Base-by-base conservation (phyloP, 2,888 invertebrate genomes). In the Scaptomyza flava region DNA sequence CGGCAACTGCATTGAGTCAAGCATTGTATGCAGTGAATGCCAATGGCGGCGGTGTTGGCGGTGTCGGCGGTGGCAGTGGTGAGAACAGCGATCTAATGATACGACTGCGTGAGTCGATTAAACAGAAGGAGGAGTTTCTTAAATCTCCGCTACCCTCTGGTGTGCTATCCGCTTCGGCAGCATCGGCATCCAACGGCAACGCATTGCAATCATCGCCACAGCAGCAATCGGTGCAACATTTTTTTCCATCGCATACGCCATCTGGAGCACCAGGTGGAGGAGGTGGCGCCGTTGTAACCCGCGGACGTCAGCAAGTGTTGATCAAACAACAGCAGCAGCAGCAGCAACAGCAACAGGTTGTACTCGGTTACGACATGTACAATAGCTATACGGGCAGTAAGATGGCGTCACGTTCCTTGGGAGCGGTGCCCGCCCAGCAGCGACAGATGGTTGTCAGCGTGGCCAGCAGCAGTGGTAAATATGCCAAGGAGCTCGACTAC, bases 111-210 rank as follows among this genome's bases (percentile, higher is more conserved):
- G 96, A 96, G 91, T 97, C 96, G 89, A 95, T 96, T 87, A 97
- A 97, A 90, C 96, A 97, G 90, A 97, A 97, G 91, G 97, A 97
- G 91, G 97, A 97, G 86, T 98, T 98, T 92, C 93, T 98, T 65
- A 94, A 95, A 90, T 93, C 96, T 77, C 96, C 96, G 51, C 69
- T 91, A 66, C 90, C 91, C 34, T 50, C 73, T 12, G 68, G 68
- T 20, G 46, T 67, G 50, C 14, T 71, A 38, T 43, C 76, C 50
- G 66, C 68, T 57, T 56, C 81, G 14, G 53, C 72, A 14, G 51
- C 76, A 12, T n/a, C 61, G 23, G 36, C 76, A 7, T 36, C 76
- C 1, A 68, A 77, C 62, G 65, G 69, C 47, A 68, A 63, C 57
- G 60, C 47, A 33, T 31, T 62, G 53, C 77, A 75, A 42, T 61